Base-by-base conservation (phyloP, 2,888 invertebrate genomes). In the Watsonalla cultraria region DNA sequence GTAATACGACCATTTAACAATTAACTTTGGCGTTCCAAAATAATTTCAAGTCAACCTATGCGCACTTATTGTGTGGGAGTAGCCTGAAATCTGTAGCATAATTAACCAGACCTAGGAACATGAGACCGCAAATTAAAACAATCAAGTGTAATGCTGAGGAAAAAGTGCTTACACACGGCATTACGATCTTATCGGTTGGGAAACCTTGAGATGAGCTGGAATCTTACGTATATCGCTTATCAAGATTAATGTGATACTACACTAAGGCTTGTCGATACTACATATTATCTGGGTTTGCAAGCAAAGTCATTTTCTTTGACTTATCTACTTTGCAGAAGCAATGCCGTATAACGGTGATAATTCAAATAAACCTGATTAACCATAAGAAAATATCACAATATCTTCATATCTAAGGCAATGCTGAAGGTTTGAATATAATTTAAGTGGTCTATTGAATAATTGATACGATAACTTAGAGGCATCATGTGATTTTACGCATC, bases 131-230 rank as follows among this genome's bases (percentile, higher is more conserved):
- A 49, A 49, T 39, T 15, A 39, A 39, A 49, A 39, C 49, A 39
- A 49, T 37, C 49, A 15, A 37, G 14, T 49, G 35, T 14, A 8
- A 39, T 15, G 42, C 11, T 5, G 11, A 58, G 57, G 52, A 54
- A 24, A 37, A 57, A 45, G 54, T 46, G 59, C 56, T 59, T 58
- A 58, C 56, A 60, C 63, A 61, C 62, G 62, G 57, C 68, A 69
- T 65, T 70, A 66, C 59, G 66, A 62, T 74, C 78, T 88, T 87
- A 88, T 88, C 88, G 66, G 64, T 61, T 55, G 47, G 55, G 58
- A 70, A 74, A 63, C 87, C 86, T 86, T 86, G 83, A 74, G 77
- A 80, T 78, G 77, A 82, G 73, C 74, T 68, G 66, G 66, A 72
- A 75, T 77, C 76, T 72, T 59, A 76, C 74, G 72, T 71, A 11